Conservation (phyloP, 1,140 invertebrate genomes). For the Aporrectodea caliginosa region DNA sequence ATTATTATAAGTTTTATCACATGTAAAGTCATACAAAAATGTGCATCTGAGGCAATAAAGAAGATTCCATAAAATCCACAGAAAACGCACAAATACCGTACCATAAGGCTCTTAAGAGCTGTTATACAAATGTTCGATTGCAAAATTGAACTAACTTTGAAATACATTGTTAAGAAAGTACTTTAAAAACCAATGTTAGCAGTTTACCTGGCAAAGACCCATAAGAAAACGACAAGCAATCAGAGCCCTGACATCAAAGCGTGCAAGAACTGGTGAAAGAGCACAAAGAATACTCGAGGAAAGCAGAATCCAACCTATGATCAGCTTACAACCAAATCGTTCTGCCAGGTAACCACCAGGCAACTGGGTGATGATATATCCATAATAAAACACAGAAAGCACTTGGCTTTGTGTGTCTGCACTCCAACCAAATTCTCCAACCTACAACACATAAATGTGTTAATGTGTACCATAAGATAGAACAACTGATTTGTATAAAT, state of each 20-base stretch:
- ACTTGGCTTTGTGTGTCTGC: neutral
- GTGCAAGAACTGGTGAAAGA: neutral
- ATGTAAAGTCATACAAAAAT: too few species aligned
- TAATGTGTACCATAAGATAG: neutral
- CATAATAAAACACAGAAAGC: neutral
- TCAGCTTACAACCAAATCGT: neutral
- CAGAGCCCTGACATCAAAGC: neutral
- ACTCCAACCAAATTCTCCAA: neutral
- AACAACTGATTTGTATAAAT: neutral
- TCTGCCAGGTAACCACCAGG: neutral
- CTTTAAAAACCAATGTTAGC: too few species aligned
- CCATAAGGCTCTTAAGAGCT: too few species aligned
- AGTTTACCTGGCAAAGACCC: neutral
- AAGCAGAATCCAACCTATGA: neutral
- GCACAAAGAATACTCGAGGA: neutral
- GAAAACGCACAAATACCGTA: too few species aligned
- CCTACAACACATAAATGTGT: neutral
- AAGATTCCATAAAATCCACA: too few species aligned
- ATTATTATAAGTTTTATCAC: too few species aligned
- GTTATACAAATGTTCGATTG: too few species aligned
- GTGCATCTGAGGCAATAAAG: too few species aligned
- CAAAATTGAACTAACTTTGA: too few species aligned
- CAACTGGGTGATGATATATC: neutral
- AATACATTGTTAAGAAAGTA: too few species aligned
- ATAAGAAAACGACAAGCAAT: neutral